Evolutionary conservation across 2,888 invertebrate species (phyloP).

Genomic region (Chromoteleia sp.): DNA sequence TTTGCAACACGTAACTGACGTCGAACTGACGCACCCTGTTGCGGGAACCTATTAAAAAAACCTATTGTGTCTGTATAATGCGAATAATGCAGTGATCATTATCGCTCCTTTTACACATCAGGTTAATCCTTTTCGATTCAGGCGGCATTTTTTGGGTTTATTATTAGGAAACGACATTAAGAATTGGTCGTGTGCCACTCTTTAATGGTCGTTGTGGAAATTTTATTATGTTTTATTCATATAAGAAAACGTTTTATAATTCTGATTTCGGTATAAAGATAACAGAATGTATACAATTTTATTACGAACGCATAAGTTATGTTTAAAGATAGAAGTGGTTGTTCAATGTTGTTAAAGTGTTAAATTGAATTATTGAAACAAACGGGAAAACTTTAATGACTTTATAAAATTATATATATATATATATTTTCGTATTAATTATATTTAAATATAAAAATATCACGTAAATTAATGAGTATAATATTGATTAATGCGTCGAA

Average conservation of each 20-base stretch:
- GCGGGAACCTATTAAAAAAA: conserved; percentile 44
- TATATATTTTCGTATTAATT: no score
- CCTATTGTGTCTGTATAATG: conserved; percentile 45
- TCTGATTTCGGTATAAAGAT: conserved; percentile 1
- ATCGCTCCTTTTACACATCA: conserved; percentile 20
- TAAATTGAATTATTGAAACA: conserved; percentile 4
- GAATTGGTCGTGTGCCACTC: conserved; percentile 17
- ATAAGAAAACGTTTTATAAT: neutral
- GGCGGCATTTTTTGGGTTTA: conserved; percentile 9
- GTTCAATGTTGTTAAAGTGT: conserved; percentile 7
- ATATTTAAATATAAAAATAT: no score
- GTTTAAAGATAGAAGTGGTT: neutral
- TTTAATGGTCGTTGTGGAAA: conserved; percentile 12
- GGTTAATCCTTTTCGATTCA: neutral
- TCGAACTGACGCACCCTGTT: conserved; percentile 39
- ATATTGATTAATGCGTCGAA: no score
- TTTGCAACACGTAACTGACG: conserved; percentile 52
- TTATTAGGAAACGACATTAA: conserved; percentile 5
- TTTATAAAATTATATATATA: no score
- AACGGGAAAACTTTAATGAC: no score
- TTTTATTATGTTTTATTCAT: neutral
- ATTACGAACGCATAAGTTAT: neutral
- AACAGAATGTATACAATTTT: neutral
- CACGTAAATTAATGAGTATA: no score
- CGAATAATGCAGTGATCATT: conserved; percentile 29